Base-by-base conservation (phyloP, 2,888 invertebrate species). In the Tiphia femorata region DNA sequence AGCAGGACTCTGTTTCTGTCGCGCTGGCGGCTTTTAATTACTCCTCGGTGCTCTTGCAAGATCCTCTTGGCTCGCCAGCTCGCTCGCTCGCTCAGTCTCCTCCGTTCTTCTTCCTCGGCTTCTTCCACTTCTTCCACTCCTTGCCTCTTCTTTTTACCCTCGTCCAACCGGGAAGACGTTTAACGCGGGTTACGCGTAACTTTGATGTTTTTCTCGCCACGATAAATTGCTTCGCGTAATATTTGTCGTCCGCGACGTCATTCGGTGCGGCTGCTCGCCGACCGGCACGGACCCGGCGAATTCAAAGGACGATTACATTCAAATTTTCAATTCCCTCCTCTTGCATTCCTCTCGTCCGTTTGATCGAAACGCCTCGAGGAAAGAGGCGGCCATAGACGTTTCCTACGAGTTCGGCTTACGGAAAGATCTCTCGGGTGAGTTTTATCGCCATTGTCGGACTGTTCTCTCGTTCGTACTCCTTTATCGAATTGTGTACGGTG, bases 11-110 rank as follows among this genome's bases (percentile, higher is more conserved):
- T 62, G 71, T 70, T 70, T 70, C 70, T 65, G 68, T 70, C 60
- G 65, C 68, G 69, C 63, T 63, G 65, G 63, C 63, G 68, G 71
- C 71, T 62, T 70, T 70, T 70, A 70, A 70, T 70, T 70, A 70
- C 70, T 71, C 65, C 63, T 57, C 57, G 57, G 56, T 49, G 51
- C 50, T 51, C 58, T 58, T 46, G 42, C 65, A 42, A 56, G 54
- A 62, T 64, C 60, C 43, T 55, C 63, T 51, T 55, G 49, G 35
- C 38, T 33, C 19, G 37, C 14, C 23, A 41, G 12, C 10, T 21
- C 42, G 27, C 29, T 25, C 25, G 35, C 12, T 41, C 46, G 16
- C 10, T 25, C 35, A 38, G 37, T 46, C 23, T 46, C 21, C 19
- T 40, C 33, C 47, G 37, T 16, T 40, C 37, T 8, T 20, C 14